Base-by-base conservation (phyloP, 2,888 invertebrate genomes). In the Pseudeuparius sepicola region DNA sequence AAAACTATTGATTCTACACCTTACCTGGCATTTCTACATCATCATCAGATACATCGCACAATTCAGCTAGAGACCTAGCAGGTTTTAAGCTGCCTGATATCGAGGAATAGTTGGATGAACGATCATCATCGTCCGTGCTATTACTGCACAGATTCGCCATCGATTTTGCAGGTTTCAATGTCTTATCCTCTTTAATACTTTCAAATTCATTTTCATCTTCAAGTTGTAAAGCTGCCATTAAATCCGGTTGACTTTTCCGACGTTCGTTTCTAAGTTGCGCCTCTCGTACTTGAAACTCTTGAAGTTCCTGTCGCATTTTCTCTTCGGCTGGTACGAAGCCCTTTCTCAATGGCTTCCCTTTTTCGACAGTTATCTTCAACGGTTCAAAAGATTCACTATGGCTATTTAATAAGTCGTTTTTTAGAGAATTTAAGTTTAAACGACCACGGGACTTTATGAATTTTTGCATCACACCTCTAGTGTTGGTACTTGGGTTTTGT, bases 321-420 rank as follows among this genome's bases (percentile, higher is more conserved):
- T 86, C 81, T 57, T 90, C 88, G 2, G 89, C 86, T 0, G 88
- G 82, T 3, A 86, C 75, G 57, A 73, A 85, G 10, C 85, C 85
- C 45, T 82, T 83, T 36, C 85, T 68, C 17, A 78, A 66, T 1
- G 75, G 73, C 46, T 74, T 72, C 1, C 77, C 78, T 44, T 59
- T 55, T 36, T 61, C 57, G 27, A 60, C 50, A 14, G 46, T 48
- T 18, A 60, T 53, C 36, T 63, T 58, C 2, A 66, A 61, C 26
- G 57, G 56, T 37, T 51, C 48, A 31, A 56, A 50, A 4, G 46
- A 45, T 9, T 47, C 48, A 34, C 50, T 46, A 20, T 39, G 41
- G 15, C 37, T 20, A 48, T 48, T 33, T 45, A 39, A 37, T 2
- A 38, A 34, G 14, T 39, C 36, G 47, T 23, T 39, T 49, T 24